phyloP scores from a whole-genome alignment of 2,888 invertebrate genomes.

The Tiphia femorata region DNA sequence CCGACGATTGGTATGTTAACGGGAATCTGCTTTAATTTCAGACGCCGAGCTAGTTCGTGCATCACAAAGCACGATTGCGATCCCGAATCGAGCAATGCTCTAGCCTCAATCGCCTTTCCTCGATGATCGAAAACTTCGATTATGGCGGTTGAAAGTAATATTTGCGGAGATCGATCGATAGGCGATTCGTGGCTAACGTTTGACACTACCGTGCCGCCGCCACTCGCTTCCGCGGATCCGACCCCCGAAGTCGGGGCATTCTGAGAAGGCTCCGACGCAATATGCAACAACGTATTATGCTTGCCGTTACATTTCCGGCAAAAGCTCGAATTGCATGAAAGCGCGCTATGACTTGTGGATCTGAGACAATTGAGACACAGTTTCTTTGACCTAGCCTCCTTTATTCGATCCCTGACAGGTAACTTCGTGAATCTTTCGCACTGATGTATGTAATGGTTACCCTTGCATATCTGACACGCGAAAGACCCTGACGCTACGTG shows the following conservation, averaged over 20 bases:
- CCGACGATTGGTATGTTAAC: neutral
- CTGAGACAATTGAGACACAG: neutral
- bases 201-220: neutral
- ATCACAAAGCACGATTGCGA: neutral
- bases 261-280: neutral
- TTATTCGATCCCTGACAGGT: neutral
- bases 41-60: neutral
- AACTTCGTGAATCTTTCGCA: neutral
- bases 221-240: neutral
- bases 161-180: neutral
- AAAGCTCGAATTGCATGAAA: neutral
- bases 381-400: neutral
- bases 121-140: neutral
- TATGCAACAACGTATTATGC: conserved; percentile 1
- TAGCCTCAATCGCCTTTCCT: neutral
- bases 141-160: neutral
- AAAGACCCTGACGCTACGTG: neutral
- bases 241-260: neutral
- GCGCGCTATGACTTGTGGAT: neutral
- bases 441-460: neutral
- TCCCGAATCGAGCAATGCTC: neutral
- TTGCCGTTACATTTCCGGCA: neutral
- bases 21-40: neutral
- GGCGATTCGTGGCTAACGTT: neutral
- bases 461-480: neutral